Base-by-base conservation (phyloP, 92 coral and sea anemone species). In the Virgularia gustaviana region DNA sequence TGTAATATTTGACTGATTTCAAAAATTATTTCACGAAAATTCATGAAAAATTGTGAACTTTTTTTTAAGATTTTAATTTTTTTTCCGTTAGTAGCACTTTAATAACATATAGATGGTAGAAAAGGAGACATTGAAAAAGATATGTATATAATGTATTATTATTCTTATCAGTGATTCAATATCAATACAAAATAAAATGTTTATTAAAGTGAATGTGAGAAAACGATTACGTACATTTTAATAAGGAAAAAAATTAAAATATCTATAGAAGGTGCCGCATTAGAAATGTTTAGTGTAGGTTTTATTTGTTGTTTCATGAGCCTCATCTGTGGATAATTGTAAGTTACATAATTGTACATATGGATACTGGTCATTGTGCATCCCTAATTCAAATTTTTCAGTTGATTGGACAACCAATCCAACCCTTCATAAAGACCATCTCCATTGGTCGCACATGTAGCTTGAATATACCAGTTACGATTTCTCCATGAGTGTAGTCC, bases 361-460 rank as follows among this genome's bases (percentile, higher is more conserved):
- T 47, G 15, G 55, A 19, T 47, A 47, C 55, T 15, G 5, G 3
- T 62, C 49, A 18, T 18, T 36, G 18, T 0, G 9, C 38, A 20
- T 13, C 2, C 20, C 25, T 44, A 68, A 18, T 68, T 70, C 34
- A 18, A 32, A 19, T 58, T 59, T 34, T 74, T 74, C 23, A 74
- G 71, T 32, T 29, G 36, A 33, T 25, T 25, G 11, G 79, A 73
- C 52, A 73, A 30, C 70, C 79, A 73, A 42, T 73, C 70, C 27
- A 73, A 36, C n/a, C 79, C 79, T 41, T 73, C 79, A 44, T 72
- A 72, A 39, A 73, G 67, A 58, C 79, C 79, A 73, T 73, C 79
- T 0, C 78, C 78, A 22, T 36, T 55, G 30, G 78, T 54, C 0
- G 78, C 78, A 72, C 78, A 72, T 0, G 78, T 72, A 6, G 78